Conservation (phyloP, 2,797 vertebrate species). For the Parotocinclus haroldoi region DNA sequence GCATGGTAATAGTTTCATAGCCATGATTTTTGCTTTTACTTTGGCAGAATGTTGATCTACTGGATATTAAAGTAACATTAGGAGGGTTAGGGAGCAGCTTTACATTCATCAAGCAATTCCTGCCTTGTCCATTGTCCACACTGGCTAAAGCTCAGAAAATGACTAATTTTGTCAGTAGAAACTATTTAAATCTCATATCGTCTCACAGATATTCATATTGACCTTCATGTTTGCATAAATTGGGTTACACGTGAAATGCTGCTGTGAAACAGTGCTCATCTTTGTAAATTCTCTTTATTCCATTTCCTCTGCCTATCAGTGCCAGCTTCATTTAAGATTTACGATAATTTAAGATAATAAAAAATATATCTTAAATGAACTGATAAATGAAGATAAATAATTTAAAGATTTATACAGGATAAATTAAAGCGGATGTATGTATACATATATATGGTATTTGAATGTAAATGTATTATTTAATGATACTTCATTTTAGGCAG, state of each 20-base stretch:
- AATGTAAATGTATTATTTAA: slow-evolving; percentile 22
- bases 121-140: slow-evolving; percentile 38
- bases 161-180: slow-evolving; percentile 47
- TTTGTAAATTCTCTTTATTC: not conserved
- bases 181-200: not conserved
- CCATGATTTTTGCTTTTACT: no score
- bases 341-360: slow-evolving; percentile 37
- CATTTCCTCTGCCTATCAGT: slow-evolving; percentile 9
- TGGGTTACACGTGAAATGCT: no score
- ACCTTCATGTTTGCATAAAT: not conserved
- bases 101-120: slow-evolving; percentile 53
- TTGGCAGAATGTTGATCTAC: no score
- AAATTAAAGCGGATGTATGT: slow-evolving; percentile 56
- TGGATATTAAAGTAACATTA: no score
- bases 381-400: no score
- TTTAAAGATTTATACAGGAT: no score
- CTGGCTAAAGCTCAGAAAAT: slow-evolving; percentile 60
- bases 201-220: not conserved
- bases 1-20: no score
- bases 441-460: slow-evolving; percentile 45
- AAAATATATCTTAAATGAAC: no score
- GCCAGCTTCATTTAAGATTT: not conserved
- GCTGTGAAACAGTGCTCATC: no score
- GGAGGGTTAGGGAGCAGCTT: slow-evolving; percentile 28
- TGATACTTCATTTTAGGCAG: not conserved